Conservation (phyloP, 2,113 vertebrate species). For the Mungos mungo region DNA sequence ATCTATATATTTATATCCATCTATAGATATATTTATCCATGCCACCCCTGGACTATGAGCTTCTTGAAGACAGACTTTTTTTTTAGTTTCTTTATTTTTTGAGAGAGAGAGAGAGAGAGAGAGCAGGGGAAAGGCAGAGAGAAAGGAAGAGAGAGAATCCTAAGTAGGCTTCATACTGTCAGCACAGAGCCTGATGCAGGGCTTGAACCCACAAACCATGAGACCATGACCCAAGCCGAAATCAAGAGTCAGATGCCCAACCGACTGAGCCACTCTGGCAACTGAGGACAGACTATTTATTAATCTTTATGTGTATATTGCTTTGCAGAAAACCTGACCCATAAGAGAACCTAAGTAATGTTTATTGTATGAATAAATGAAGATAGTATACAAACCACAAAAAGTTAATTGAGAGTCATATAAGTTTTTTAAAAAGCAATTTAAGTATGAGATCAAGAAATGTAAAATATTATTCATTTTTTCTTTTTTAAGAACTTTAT, state of each 20-base stretch:
- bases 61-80: background rate
- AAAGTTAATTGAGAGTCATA: background rate
- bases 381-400: background rate
- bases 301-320: background rate
- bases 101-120: too few species aligned
- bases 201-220: too few species aligned
- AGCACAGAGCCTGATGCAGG: too few species aligned
- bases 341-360: background rate
- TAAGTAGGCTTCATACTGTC: too few species aligned
- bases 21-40: background rate
- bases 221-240: too few species aligned
- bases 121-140: too few species aligned
- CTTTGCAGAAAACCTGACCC: background rate
- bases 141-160: too few species aligned
- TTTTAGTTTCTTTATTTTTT: too few species aligned
- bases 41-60: background rate
- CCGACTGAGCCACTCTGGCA: too few species aligned
- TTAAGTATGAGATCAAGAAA: slow-evolving; percentile 37
- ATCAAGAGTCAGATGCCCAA: too few species aligned
- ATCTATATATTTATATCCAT: background rate
- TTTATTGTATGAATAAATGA: background rate
- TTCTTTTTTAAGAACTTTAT: background rate
- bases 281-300: background rate
- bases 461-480: slow-evolving; percentile 26
- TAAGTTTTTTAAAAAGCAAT: slow-evolving; percentile 1